Conservation (phyloP, 1,140 invertebrate genomes). For the Drosophila suzukii region DNA sequence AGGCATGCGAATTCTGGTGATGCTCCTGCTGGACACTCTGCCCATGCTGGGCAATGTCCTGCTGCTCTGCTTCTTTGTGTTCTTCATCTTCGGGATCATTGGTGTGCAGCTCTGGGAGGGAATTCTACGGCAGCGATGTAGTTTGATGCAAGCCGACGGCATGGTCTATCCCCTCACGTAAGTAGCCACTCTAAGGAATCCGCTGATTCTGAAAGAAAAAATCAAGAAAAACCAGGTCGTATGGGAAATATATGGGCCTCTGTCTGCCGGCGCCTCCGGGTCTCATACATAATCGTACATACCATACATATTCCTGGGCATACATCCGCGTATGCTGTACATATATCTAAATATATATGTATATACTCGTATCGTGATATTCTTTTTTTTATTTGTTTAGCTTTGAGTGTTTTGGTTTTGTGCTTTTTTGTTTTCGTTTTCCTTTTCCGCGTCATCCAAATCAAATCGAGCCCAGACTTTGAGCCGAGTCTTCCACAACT, state of each 20-base stretch:
- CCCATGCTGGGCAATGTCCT: constrained; percentile 99
- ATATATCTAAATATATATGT: constrained; percentile 16
- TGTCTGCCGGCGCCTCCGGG: constrained; percentile 59
- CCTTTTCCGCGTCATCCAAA: constrained; percentile 15
- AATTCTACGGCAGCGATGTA: constrained; percentile 96
- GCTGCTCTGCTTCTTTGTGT: constrained; percentile 99
- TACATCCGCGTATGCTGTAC: constrained; percentile 37
- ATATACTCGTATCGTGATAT: constrained; percentile 25
- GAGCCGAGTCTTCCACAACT: constrained; percentile 32
- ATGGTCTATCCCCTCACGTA: constrained; percentile 89
- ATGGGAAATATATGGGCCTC: constrained; percentile 37
- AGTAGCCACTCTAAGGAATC: constrained; percentile 83
- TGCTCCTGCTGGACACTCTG: constrained; percentile 99
- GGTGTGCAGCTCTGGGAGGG: constrained; percentile 99
- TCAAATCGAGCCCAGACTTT: constrained; percentile 30
- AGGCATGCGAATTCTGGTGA: constrained; percentile 99
- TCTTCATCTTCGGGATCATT: constrained; percentile 99
- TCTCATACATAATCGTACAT: constrained; percentile 39
- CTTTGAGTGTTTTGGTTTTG: constrained; percentile 14
- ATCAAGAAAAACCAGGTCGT: neutral
- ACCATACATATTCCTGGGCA: constrained; percentile 24
- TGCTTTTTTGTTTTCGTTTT: neutral
- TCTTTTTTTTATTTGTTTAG: constrained; percentile 2
- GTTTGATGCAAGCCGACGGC: constrained; percentile 88
- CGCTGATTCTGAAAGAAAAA: neutral